Conservation (phyloP, 2,797 vertebrate genomes). For the Hafferia zeledoni region DNA sequence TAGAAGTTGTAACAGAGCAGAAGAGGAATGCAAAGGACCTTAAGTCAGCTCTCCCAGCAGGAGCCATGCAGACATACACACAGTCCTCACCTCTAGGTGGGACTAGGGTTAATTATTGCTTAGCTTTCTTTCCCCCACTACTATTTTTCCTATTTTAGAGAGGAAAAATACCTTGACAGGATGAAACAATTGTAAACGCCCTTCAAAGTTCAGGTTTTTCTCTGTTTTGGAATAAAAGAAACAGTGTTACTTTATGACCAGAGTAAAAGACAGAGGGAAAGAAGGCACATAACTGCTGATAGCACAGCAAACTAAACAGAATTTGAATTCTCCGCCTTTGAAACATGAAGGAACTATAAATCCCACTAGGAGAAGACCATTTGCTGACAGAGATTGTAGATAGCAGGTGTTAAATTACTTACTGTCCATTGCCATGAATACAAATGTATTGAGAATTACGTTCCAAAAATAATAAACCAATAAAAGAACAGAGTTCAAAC, state of each 20-base stretch:
- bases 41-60: neutral
- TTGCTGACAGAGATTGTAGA: neutral
- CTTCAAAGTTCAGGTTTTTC: neutral
- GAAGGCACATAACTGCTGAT: neutral
- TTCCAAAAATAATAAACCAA: neutral
- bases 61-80: neutral
- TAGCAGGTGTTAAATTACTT: neutral
- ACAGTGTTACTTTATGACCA: neutral
- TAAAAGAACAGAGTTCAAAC: neutral
- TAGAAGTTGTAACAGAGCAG: neutral
- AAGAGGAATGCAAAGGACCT: neutral
- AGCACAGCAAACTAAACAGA: neutral
- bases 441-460: neutral
- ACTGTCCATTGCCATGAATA: neutral
- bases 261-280: neutral
- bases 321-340: constrained; percentile 24
- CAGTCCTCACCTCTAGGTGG: neutral
- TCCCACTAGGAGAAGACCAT: neutral
- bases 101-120: neutral
- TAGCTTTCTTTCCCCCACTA: neutral
- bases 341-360: neutral
- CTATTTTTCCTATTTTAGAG: neutral
- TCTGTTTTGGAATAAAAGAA: neutral
- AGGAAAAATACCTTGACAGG: neutral
- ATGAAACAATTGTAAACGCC: neutral